A percentile compares a stretch with the other conserved stretches of the same genome.
Conservation (phyloP, 1,140 invertebrate genomes). For the Brachystomella parvula region DNA sequence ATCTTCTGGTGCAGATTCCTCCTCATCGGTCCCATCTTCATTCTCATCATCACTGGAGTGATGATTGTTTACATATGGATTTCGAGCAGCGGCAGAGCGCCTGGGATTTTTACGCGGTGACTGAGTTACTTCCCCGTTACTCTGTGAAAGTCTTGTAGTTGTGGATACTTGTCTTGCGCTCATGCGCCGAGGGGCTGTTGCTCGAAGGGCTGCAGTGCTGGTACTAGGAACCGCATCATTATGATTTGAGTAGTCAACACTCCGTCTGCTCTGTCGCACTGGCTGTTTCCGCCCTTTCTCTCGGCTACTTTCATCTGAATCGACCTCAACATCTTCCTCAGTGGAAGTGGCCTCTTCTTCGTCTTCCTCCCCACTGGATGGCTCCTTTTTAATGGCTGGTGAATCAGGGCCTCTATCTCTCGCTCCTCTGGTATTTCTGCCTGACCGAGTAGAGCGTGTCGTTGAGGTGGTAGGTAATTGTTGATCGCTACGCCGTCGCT, state of each 20-base stretch:
- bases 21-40: neutral
- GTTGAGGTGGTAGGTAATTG: neutral
- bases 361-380: neutral
- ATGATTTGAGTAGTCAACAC: too few relatives aligned
- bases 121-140: neutral
- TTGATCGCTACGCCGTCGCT: neutral
- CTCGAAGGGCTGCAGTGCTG: too few relatives aligned
- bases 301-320: neutral
- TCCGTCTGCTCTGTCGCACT: neutral
- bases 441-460: neutral
- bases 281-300: neutral
- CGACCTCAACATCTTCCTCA: neutral
- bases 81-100: conserved; percentile 17
- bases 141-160: neutral
- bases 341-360: neutral
- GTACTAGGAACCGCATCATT: too few relatives aligned
- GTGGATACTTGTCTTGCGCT: too few relatives aligned
- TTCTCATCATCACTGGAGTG: neutral
- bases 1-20: conserved; percentile 34
- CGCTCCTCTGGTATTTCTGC: neutral
- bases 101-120: conserved; percentile 28
- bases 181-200: too few relatives aligned
- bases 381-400: neutral
- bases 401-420: neutral
- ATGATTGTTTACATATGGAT: conserved; percentile 8